phyloP scores from a whole-genome alignment of 1,140 invertebrate species.

The Formica selysi region DNA sequence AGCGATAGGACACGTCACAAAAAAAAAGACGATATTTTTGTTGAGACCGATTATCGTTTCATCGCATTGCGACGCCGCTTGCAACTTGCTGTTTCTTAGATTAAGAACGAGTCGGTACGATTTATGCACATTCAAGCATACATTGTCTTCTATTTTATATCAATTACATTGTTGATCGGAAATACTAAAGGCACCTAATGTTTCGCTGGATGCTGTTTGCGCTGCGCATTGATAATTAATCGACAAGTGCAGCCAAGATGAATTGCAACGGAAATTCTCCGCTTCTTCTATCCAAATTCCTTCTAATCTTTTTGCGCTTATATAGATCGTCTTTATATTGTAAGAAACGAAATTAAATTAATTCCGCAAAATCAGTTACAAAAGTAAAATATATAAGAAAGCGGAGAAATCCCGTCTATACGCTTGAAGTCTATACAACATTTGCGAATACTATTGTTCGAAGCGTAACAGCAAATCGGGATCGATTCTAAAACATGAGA shows the following conservation, averaged over 20 bases:
- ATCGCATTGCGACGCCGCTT: not conserved
- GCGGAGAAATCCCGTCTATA: constrained; percentile 39
- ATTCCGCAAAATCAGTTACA: not conserved
- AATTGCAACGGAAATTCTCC: not conserved
- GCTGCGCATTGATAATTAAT: constrained; percentile 12
- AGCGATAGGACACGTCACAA: not conserved
- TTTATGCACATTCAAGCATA: constrained; percentile 3
- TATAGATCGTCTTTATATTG: not conserved
- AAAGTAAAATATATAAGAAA: not conserved
- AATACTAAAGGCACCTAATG: constrained; percentile 48
- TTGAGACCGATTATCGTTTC: not conserved
- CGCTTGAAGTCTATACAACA: constrained; percentile 13
- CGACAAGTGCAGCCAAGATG: not conserved
- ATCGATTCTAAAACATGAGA: constrained; percentile 44
- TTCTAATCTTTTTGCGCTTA: not conserved
- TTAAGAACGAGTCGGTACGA: constrained; percentile 21
- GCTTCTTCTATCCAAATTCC: not conserved
- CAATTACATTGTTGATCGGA: constrained; percentile 16
- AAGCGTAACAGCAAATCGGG: constrained; percentile 17
- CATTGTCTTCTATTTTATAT: constrained; percentile 1
- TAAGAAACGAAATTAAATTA: not conserved
- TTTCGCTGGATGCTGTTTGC: constrained; percentile 24
- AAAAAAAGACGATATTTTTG: not conserved
- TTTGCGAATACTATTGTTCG: constrained; percentile 16
- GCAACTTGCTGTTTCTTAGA: constrained; percentile 6